Percentiles rank a stretch among this genome's conserved stretches.
Conservation (phyloP, 2,888 invertebrate genomes). For the Dicranocentrus wangi region DNA sequence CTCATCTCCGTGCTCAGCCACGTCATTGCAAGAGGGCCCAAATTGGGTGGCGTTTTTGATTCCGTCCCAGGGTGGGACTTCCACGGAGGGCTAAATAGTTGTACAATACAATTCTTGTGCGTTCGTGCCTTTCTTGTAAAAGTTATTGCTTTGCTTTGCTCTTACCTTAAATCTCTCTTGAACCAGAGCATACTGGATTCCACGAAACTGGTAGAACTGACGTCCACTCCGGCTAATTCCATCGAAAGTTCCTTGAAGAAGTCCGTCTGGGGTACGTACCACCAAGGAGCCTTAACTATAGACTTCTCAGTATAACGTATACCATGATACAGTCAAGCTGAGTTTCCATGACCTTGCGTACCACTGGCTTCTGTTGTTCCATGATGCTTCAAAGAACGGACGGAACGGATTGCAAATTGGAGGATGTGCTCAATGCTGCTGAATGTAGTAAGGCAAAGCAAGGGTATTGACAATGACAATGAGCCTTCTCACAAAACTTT, state of each 20-base stretch:
- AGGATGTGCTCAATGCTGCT: too few species aligned
- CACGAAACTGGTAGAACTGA: constrained; percentile 37
- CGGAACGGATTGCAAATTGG: too few species aligned
- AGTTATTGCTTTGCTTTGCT: neutral
- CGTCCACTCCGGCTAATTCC: constrained; percentile 22
- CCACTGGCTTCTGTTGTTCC: too few species aligned
- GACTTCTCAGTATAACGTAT: too few species aligned
- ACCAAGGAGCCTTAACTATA: too few species aligned
- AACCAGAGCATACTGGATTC: constrained; percentile 50
- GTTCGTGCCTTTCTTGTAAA: neutral
- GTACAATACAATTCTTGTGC: neutral
- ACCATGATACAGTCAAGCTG: too few species aligned
- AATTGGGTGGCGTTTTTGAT: constrained; percentile 37
- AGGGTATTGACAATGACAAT: too few species aligned
- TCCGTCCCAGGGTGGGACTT: constrained; percentile 24
- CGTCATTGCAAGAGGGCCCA: constrained; percentile 25
- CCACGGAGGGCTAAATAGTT: constrained; percentile 20
- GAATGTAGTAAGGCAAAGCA: too few species aligned
- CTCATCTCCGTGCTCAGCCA: constrained; percentile 27
- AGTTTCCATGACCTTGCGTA: too few species aligned
- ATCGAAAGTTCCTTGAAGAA: constrained; percentile 35
- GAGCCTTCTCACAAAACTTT: too few species aligned
- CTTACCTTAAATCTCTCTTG: constrained; percentile 43
- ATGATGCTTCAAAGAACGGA: too few species aligned
- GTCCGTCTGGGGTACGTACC: constrained; percentile 29